Evolutionary conservation across 2,797 vertebrate species (phyloP).

Genomic region (Microctenopoma lineatum): DNA sequence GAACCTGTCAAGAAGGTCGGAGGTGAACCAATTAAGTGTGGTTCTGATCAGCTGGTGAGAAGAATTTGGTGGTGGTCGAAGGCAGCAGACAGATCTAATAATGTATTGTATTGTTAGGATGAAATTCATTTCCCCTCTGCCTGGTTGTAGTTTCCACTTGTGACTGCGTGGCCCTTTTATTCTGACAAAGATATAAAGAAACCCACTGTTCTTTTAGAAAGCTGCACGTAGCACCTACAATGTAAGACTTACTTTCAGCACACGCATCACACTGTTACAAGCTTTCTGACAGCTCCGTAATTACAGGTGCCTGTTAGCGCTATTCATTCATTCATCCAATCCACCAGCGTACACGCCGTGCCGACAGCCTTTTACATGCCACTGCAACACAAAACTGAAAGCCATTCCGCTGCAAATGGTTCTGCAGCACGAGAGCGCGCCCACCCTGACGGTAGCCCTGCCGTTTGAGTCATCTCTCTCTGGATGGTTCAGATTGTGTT

Average conservation of each 20-base stretch:
- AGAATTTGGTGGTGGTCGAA: too few relatives aligned
- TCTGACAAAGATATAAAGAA: constrained; percentile 5
- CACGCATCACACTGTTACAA: background rate
- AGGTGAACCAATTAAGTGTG: too few relatives aligned
- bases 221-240: background rate
- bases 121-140: background rate
- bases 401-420: background rate
- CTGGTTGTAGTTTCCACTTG: background rate
- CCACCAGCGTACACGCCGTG: background rate
- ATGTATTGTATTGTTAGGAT: too few relatives aligned
- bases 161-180: background rate
- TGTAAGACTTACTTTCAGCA: background rate
- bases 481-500: background rate
- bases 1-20: too few relatives aligned
- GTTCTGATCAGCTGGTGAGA: too few relatives aligned
- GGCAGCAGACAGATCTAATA: too few relatives aligned
- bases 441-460: background rate
- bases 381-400: background rate
- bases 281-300: background rate
- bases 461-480: background rate
- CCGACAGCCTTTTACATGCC: background rate
- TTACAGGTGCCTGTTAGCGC: background rate
- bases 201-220: background rate
- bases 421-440: background rate
- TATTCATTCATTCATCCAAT: background rate